These are phyloP conservation scores for Mungos mungo DNA, from an alignment of 2,113 vertebrate genomes.

Conservation along the genomic window DNA sequence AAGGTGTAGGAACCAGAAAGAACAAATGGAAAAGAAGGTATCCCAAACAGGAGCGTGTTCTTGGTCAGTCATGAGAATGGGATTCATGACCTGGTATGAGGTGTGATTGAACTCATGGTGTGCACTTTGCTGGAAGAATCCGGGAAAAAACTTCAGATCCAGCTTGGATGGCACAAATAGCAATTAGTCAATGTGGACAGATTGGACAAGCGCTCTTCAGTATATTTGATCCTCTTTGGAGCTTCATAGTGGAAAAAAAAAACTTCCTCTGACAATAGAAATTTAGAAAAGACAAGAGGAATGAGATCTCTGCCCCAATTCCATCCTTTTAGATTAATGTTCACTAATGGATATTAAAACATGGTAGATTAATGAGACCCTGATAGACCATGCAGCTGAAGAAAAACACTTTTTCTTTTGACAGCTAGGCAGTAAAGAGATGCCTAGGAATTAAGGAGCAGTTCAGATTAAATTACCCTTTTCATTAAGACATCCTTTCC, in stretches of 20 bases:
- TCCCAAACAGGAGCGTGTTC: neutral
- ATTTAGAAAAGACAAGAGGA: conserved; percentile 81
- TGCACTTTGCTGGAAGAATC: neutral
- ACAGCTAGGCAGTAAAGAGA: conserved; percentile 67
- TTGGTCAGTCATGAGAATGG: neutral
- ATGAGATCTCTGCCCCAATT: conserved; percentile 73
- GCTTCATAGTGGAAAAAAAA: conserved; percentile 59
- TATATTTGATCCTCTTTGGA: conserved; percentile 76
- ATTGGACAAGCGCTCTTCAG: conserved; percentile 64
- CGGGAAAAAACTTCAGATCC: neutral
- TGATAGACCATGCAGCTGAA: conserved; percentile 36
- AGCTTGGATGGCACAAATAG: conserved; percentile 59
- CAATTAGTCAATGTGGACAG: conserved; percentile 63
- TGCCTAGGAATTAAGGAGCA: conserved; percentile 67
- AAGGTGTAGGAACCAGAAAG: neutral
- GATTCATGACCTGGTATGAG: neutral
- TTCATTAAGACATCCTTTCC: conserved; percentile 15
- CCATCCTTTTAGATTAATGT: conserved; percentile 76
- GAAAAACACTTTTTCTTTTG: conserved; percentile 72
- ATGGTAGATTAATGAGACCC: conserved; percentile 72
- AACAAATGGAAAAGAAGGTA: neutral
- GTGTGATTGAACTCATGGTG: neutral
- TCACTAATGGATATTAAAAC: conserved; percentile 81
- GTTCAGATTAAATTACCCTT: conserved; percentile 53
- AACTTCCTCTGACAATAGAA: conserved; percentile 78